These are phyloP conservation scores for Prorops nasuta DNA, from an alignment of 1,140 invertebrate genomes.

Conservation along the genomic window DNA sequence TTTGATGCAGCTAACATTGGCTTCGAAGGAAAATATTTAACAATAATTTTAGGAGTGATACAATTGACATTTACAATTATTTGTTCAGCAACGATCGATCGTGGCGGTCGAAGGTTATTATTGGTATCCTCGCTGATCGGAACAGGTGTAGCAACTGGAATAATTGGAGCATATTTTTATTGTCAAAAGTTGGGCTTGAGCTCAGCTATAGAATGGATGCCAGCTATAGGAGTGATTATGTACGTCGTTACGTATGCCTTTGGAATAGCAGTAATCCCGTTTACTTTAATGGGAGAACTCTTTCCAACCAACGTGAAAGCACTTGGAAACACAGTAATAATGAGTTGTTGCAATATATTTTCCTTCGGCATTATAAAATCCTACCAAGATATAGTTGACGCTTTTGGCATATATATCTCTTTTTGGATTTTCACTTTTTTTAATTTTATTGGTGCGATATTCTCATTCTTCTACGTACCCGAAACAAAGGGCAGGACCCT, in stretches of 20 bases:
- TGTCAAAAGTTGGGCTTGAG: conserved; percentile 51
- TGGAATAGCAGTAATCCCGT: conserved; percentile 69
- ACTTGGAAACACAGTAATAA: conserved; percentile 64
- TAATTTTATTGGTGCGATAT: conserved; percentile 62
- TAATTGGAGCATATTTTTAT: conserved; percentile 59
- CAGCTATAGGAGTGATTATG: conserved; percentile 60
- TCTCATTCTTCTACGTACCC: conserved; percentile 65
- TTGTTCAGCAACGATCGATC: conserved; percentile 65
- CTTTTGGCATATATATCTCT: conserved; percentile 63
- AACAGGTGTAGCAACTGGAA: conserved; percentile 47
- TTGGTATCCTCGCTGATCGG: conserved; percentile 62
- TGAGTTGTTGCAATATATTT: conserved; percentile 65
- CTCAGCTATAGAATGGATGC: conserved; percentile 56
- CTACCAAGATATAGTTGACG: conserved; percentile 62
- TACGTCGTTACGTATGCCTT: conserved; percentile 68
- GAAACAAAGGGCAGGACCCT: conserved; percentile 78
- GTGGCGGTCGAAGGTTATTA: conserved; percentile 65
- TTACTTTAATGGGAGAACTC: conserved; percentile 70
- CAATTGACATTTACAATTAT: conserved; percentile 62
- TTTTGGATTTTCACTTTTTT: conserved; percentile 73
- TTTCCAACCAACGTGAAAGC: conserved; percentile 69
- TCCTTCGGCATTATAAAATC: conserved; percentile 64
- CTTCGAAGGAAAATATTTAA: conserved; percentile 52
- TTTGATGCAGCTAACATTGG: conserved; percentile 60
- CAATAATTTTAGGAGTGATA: conserved; percentile 68